Base-by-base conservation (phyloP, 2,797 vertebrate genomes). In the Tenualosa ilisha region DNA sequence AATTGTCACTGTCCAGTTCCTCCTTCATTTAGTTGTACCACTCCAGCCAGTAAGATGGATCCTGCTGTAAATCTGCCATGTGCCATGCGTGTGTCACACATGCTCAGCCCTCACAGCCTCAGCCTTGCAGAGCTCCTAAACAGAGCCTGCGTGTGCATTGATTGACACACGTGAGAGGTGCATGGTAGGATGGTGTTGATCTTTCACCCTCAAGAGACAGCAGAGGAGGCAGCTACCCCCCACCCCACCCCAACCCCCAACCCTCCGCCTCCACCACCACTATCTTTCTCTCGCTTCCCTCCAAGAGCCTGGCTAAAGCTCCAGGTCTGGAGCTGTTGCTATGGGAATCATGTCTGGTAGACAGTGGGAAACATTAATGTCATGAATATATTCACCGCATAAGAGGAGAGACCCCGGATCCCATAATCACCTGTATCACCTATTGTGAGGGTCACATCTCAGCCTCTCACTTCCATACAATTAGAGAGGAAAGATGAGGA, bases 361-460 rank as follows among this genome's bases (percentile, higher is more conserved):
- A 17, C 15, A 75, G 15, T 40, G 68, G 31, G 68, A 75, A 75
- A 4, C 37, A 3, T 43, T 75, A 75, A 75, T 75, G 4, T 31
- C 31, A 26, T 40, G 31, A 40, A 43, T 75, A 75, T 37, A 75
- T 75, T 40, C 37, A 37, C 31, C 40, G 31, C 68, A 75, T 75
- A 43, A 75, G 40, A 15, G 7, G 68, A 40, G 68, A 15, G 68
- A 15, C 31, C 37, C 68, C 6, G 68, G 31, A 31, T 6, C 68
- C 68, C 17, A 75, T 75, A 75, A 75, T 75, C 68, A 40, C 68
- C 68, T 7, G 40, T 43, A 75, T 75, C 68, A 40, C 68, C 68
- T 7, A 75, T 75, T 75, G 68, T 75, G 68, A 40, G 31, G 68
- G 13, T 37, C 68, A 26, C 68, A 20, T 75, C 68, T 20, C 17